A percentile compares a stretch with the other conserved stretches of the same genome.
These are phyloP conservation scores for Bombyx mandarina DNA, from an alignment of 1,140 invertebrate species.

Conservation along the genomic window DNA sequence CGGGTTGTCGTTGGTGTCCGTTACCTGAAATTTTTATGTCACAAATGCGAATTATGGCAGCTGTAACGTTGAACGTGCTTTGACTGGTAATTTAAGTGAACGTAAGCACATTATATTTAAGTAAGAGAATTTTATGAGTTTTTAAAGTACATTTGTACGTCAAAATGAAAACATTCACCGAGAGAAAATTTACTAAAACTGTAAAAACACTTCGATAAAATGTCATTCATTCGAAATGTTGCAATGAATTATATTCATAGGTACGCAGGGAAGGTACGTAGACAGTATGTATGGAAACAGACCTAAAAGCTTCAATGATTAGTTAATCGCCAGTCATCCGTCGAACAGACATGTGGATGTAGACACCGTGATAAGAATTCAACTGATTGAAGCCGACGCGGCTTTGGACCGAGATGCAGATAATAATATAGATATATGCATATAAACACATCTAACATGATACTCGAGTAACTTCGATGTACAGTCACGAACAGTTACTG, in stretches of 20 bases:
- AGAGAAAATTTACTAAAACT: too few species aligned
- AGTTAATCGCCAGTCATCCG: slow-evolving; percentile 20
- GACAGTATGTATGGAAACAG: slow-evolving; percentile 3
- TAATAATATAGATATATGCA: not conserved
- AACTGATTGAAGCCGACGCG: slow-evolving; percentile 23
- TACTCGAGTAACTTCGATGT: too few species aligned
- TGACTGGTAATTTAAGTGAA: too few species aligned
- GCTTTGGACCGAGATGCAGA: slow-evolving; percentile 12
- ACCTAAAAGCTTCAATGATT: slow-evolving; percentile 17
- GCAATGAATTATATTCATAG: not conserved
- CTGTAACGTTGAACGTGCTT: not conserved
- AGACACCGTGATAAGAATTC: slow-evolving; percentile 19
- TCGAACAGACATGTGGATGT: slow-evolving; percentile 19
- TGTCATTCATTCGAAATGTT: too few species aligned
- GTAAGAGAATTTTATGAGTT: too few species aligned
- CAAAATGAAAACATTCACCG: too few species aligned
- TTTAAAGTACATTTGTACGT: too few species aligned
- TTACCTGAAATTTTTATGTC: slow-evolving; percentile 75
- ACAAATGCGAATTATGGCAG: slow-evolving; percentile 3
- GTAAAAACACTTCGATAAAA: too few species aligned
- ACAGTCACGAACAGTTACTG: too few species aligned
- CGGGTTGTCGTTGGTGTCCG: slow-evolving; percentile 94
- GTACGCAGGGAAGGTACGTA: not conserved
- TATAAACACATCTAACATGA: not conserved
- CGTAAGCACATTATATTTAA: too few species aligned